These are phyloP conservation scores for Spheniscus mendiculus DNA, from an alignment of 2,113 vertebrate species.

Conservation along the genomic window DNA sequence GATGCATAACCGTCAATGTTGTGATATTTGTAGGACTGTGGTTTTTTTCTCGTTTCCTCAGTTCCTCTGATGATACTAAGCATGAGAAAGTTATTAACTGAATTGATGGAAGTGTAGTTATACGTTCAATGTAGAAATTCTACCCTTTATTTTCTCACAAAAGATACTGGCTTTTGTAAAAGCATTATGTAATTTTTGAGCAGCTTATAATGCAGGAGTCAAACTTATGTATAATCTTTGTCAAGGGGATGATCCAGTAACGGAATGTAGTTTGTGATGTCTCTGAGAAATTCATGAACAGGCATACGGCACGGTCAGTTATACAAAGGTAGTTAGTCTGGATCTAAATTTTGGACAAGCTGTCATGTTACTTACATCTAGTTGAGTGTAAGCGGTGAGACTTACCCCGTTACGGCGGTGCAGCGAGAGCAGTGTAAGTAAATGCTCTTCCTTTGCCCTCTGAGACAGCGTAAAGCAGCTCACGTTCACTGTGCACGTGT, in stretches of 20 bases:
- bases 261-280: neutral
- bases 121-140: neutral
- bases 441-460: neutral
- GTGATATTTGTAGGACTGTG: neutral
- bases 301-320: neutral
- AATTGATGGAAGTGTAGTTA: neutral
- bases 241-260: neutral
- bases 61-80: neutral
- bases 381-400: neutral
- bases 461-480: accelerated
- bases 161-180: neutral
- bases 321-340: neutral
- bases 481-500: accelerated
- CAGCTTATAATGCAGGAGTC: neutral
- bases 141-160: neutral
- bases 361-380: neutral
- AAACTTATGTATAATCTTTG: neutral
- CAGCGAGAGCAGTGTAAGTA: neutral
- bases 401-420: neutral
- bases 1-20: neutral
- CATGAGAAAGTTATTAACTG: neutral
- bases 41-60: neutral
- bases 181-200: neutral
- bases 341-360: neutral
- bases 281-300: neutral